A percentile compares a stretch with the other conserved stretches of the same genome.
These are phyloP conservation scores for Anoplius nigerrimus DNA, from an alignment of 2,888 invertebrate species.

Conservation along the genomic window DNA sequence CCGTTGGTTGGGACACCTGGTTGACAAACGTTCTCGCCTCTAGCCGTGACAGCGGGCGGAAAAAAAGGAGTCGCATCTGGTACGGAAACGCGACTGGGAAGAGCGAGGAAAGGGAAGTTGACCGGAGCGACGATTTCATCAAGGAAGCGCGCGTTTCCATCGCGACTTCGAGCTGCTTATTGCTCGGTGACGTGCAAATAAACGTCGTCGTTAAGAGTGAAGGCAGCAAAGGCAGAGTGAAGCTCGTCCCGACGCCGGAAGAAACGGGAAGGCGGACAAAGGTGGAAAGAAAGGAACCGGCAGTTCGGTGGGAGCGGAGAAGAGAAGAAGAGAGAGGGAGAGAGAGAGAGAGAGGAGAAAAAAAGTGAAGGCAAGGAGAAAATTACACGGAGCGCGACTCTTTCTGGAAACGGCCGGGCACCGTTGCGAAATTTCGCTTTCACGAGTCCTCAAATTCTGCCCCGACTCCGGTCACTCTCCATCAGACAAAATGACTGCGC, in stretches of 20 bases:
- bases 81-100: not conserved
- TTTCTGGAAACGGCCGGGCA: conserved; percentile 11
- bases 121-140: not conserved
- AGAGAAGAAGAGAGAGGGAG: not conserved
- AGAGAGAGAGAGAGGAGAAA: not conserved
- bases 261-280: not conserved
- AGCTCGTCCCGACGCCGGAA: too few relatives aligned
- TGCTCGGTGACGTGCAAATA: not conserved
- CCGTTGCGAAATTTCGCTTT: conserved; percentile 28
- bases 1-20: too few relatives aligned
- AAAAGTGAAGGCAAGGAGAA: conserved; percentile 11
- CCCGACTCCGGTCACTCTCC: conserved; percentile 4
- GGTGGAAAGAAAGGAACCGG: not conserved
- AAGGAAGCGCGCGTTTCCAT: not conserved
- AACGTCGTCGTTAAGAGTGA: too few relatives aligned
- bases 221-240: too few relatives aligned
- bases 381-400: not conserved
- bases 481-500: conserved; percentile 14
- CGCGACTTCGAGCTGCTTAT: not conserved
- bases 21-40: too few relatives aligned
- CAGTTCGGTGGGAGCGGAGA: not conserved
- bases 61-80: too few relatives aligned
- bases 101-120: not conserved
- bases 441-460: conserved; percentile 15
- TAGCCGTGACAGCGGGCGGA: too few relatives aligned